Evolutionary conservation across 1,140 invertebrate genomes (phyloP), one percentile per base, ranked within the genome.

Genomic region (Bombus balteatus): DNA sequence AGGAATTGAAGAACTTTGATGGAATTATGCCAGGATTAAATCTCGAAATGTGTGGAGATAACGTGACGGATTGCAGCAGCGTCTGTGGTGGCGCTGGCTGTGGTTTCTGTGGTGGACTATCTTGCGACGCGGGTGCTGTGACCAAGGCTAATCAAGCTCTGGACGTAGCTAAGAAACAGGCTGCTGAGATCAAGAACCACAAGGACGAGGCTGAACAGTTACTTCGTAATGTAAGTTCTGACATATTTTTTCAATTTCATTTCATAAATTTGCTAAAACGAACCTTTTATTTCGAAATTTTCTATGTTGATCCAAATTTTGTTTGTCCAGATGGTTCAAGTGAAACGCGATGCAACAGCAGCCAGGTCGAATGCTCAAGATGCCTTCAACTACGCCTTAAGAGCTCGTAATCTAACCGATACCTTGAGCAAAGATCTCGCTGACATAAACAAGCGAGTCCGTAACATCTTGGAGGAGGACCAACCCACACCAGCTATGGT

Each of bases 81-180:
- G 96, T 98, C 53, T 99, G 99, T 95, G 99, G 99, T 57, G 99
- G 99, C 34, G 99, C 98, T 68, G 98, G 98, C 0, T 99, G 99
- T 95, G 97, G 97, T 47, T 97, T 96, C 92, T 99, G 99, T 95
- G 98, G 98, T 76, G 98, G 98, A 25, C 95, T 98, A 43, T 98
- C 98, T 32, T 99, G 99, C 94, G 98, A 98, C 88, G 95, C 97
- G 89, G 99, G 99, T 4, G 98, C 99, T 39, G 96, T 98, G 9
- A 97, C 97, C 8, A 98, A 98, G 92, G 98, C 98, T 9, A 97
- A 97, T 85, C 97, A 97, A 92, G 98, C 99, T 22, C 95, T 99
- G 32, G 97, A 97, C 87, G 97, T 98, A 88, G 98, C 98, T 13
- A 97, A 97, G 88, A 96, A 98, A 91, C 98, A 98, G 3, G 97